Percentiles rank a stretch among this genome's conserved stretches.
Evolutionary conservation across 2,797 vertebrate species (phyloP).

Genomic region (Smutsia gigantea): DNA sequence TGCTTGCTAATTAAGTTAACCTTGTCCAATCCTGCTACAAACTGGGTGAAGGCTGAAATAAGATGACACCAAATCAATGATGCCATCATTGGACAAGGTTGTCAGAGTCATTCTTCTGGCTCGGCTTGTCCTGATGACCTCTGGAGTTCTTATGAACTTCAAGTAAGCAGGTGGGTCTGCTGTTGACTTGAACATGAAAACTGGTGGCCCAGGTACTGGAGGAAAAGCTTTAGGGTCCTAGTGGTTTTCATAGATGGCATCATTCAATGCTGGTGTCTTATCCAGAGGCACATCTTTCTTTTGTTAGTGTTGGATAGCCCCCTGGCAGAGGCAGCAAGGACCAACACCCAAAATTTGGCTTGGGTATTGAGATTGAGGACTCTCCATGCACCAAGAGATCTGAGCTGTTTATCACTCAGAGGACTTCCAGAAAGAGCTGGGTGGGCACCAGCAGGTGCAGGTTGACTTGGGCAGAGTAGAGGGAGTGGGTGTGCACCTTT

Average conservation of each 20-base stretch:
- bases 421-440: background rate
- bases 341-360: background rate
- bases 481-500: background rate
- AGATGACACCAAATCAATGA: slow-evolving; percentile 32
- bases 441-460: background rate
- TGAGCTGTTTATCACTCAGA: background rate
- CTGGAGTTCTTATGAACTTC: background rate
- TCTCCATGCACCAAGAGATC: background rate
- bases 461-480: background rate
- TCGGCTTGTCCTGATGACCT: background rate
- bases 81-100: background rate
- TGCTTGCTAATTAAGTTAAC: slow-evolving; percentile 77
- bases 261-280: background rate
- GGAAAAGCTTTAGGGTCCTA: background rate
- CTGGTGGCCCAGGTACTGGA: background rate
- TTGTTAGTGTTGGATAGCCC: too few relatives aligned
- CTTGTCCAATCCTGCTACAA: slow-evolving; percentile 54
- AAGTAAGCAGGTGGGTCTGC: background rate
- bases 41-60: slow-evolving; percentile 69
- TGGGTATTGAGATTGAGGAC: background rate
- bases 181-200: background rate
- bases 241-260: background rate
- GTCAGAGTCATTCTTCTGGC: background rate
- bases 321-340: background rate
- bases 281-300: background rate